A percentile compares a stretch with the other conserved stretches of the same genome.
Conservation (phyloP, 2,888 invertebrate species). For the Onchidella celtica region DNA sequence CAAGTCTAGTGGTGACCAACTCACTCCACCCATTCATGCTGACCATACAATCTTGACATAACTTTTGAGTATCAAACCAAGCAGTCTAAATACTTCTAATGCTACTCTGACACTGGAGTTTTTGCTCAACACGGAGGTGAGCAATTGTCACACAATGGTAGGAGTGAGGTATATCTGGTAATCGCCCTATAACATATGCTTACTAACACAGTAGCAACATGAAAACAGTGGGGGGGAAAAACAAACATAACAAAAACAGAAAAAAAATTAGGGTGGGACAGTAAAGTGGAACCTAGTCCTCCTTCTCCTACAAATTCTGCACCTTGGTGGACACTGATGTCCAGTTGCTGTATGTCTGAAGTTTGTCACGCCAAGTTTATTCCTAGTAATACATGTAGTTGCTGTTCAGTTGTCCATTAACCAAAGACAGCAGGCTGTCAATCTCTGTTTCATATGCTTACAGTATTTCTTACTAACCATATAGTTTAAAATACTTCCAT, state of each 20-base stretch:
- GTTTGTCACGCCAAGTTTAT: not conserved
- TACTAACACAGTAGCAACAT: constrained; percentile 38
- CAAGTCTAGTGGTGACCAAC: too few relatives aligned
- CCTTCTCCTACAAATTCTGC: not conserved
- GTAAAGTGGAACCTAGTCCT: not conserved
- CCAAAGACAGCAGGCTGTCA: not conserved
- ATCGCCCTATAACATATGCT: constrained; percentile 39
- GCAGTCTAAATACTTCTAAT: not conserved
- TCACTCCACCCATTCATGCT: too few relatives aligned
- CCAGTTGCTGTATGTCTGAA: not conserved
- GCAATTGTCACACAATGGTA: constrained; percentile 25
- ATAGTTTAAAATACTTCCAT: too few relatives aligned
- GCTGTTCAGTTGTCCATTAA: too few relatives aligned
- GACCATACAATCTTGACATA: too few relatives aligned
- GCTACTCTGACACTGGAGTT: constrained; percentile 18
- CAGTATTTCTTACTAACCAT: too few relatives aligned
- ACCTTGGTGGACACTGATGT: not conserved
- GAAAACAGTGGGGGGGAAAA: not conserved
- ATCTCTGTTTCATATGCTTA: not conserved
- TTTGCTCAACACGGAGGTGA: constrained; percentile 18
- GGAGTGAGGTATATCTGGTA: not conserved
- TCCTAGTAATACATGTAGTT: too few relatives aligned
- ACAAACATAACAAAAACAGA: not conserved
- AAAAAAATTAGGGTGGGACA: too few relatives aligned
- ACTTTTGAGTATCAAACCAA: too few relatives aligned